A percentile compares a stretch with the other conserved stretches of the same genome.
These are phyloP conservation scores for Drosophila seguyi DNA, from an alignment of 1,140 invertebrate genomes.

Conservation along the genomic window DNA sequence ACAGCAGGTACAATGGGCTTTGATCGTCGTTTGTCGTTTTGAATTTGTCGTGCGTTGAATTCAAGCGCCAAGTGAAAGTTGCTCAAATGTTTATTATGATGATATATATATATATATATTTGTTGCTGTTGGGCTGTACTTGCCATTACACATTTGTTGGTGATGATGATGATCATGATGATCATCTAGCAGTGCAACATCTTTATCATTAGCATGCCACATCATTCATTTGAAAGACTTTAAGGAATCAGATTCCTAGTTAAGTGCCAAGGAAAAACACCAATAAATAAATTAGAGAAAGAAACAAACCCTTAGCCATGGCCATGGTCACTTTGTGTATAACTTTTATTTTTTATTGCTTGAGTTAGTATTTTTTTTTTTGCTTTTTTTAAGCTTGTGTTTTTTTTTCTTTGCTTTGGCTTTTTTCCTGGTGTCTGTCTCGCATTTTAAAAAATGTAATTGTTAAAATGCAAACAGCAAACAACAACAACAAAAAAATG, in stretches of 20 bases:
- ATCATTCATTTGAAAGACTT: background rate
- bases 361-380: background rate
- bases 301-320: conserved; percentile 15
- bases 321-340: conserved; percentile 41
- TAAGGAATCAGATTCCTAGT: conserved; percentile 22
- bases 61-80: conserved; percentile 84
- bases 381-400: background rate
- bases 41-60: conserved; percentile 83
- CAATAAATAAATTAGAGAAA: background rate
- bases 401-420: background rate
- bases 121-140: conserved; percentile 20
- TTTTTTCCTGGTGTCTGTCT: conserved; percentile 31
- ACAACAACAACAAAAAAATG: conserved; percentile 41
- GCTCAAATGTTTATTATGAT: conserved; percentile 81
- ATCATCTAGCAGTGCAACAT: background rate
- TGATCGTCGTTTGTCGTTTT: conserved; percentile 67
- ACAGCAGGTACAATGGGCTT: conserved; percentile 35
- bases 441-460: conserved; percentile 69
- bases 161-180: background rate
- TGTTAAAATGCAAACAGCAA: conserved; percentile 71
- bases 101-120: conserved; percentile 50
- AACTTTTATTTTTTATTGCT: conserved; percentile 16
- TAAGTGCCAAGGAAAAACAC: background rate
- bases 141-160: conserved; percentile 54
- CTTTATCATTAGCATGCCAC: too few species aligned